These are phyloP conservation scores for Idris sp. DNA, from an alignment of 1,140 invertebrate genomes.

Conservation along the genomic window DNA sequence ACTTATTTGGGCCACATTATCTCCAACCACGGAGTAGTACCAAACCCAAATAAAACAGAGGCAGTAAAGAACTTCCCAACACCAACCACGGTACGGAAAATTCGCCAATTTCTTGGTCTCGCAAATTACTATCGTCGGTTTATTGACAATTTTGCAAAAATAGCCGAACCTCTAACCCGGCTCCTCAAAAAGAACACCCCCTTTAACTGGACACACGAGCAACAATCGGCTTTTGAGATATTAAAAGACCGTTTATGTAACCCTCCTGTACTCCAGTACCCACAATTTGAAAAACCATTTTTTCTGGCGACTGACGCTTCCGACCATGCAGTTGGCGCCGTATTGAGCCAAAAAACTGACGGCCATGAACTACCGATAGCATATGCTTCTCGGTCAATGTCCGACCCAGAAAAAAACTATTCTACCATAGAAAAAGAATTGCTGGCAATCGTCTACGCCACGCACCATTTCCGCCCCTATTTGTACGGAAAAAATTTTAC, in stretches of 20 bases:
- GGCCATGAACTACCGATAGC: conserved; percentile 1
- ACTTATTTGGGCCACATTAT: conserved; percentile 10
- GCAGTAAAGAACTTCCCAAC: conserved; percentile 1
- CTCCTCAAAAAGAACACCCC: conserved; percentile 4
- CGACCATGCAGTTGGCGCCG: background rate
- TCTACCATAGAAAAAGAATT: conserved; percentile 5
- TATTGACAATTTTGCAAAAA: conserved; percentile 9
- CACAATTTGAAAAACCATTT: conserved; percentile 14
- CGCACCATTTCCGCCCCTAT: conserved; percentile 13
- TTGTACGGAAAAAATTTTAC: conserved; percentile 7
- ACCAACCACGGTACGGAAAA: background rate
- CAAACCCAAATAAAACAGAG: conserved; percentile 4
- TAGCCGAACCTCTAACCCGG: background rate
- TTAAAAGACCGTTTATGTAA: background rate
- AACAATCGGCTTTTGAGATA: background rate
- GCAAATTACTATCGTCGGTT: background rate
- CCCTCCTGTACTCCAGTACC: conserved; percentile 16
- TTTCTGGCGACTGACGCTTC: conserved; percentile 6
- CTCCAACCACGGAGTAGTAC: background rate
- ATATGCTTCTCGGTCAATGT: conserved; percentile 2
- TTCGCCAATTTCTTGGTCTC: conserved; percentile 9
- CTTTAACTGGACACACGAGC: conserved; percentile 1
- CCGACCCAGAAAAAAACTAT: conserved; percentile 10
- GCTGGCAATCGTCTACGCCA: background rate
- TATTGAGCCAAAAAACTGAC: background rate